These are phyloP conservation scores for Hydrozoanthus tunicans DNA, from an alignment of 64 coral and sea anemone species.

Conservation along the genomic window DNA sequence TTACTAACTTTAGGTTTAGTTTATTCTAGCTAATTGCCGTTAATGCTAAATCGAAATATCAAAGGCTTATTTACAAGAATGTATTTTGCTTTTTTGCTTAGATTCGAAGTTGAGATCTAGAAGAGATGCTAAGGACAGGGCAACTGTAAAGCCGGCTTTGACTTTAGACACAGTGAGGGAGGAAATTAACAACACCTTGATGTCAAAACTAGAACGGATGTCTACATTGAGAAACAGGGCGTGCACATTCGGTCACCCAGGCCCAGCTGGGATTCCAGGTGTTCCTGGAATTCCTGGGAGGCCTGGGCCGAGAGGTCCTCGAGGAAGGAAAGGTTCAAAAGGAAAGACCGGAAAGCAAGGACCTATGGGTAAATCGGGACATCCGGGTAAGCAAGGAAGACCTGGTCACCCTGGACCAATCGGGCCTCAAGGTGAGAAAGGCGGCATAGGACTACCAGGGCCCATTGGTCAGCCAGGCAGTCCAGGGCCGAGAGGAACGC, in stretches of 20 bases:
- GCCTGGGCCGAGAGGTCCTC: neutral
- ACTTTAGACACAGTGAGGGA: neutral
- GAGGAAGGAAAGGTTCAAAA: neutral
- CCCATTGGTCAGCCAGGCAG: neutral
- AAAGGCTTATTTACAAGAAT: too few relatives aligned
- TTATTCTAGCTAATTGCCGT: too few relatives aligned
- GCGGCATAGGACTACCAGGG: neutral
- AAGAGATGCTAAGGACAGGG: too few relatives aligned
- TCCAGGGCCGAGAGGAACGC: neutral
- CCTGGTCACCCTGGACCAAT: neutral
- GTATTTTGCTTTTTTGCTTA: too few relatives aligned
- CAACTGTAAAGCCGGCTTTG: neutral
- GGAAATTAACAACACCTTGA: neutral
- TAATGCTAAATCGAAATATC: too few relatives aligned
- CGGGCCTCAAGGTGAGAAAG: neutral
- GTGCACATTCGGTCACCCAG: neutral
- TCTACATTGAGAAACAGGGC: neutral
- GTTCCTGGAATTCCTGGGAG: slow-evolving; percentile 11
- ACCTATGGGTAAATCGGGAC: neutral
- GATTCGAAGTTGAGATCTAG: too few relatives aligned
- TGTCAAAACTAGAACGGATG: neutral
- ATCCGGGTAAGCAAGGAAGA: neutral
- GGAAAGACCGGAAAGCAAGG: neutral
- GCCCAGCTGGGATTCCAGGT: neutral
- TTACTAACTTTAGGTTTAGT: too few relatives aligned